A percentile compares a stretch with the other conserved stretches of the same genome.
Evolutionary conservation across 1,140 invertebrate genomes (phyloP).

Genomic region (Drosophila jambulina): DNA sequence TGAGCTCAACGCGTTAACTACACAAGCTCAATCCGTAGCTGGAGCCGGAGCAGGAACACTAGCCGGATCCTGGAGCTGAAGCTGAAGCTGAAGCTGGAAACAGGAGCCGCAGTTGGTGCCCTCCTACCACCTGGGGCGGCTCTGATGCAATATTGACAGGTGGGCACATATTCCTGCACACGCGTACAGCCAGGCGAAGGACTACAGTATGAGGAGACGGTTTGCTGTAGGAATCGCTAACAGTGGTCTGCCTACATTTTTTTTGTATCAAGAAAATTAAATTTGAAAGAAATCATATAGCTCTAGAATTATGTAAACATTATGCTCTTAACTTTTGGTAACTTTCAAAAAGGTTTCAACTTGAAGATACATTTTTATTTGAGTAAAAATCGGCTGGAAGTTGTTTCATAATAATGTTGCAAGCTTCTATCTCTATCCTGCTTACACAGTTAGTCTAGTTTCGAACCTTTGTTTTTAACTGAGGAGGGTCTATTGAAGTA

Average conservation of each 20-base stretch:
- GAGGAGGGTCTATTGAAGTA: no score
- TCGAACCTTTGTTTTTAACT: not conserved
- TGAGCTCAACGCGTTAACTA: constrained; percentile 75
- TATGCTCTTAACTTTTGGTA: not conserved
- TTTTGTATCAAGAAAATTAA: not conserved
- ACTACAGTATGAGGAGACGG: constrained; percentile 12
- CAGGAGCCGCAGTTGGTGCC: constrained; percentile 21
- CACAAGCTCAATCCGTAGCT: constrained; percentile 40
- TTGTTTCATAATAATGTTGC: not conserved
- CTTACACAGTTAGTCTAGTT: not conserved
- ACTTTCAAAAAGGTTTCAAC: no score
- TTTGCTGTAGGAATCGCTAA: constrained; percentile 21
- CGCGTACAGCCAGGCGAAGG: constrained; percentile 22
- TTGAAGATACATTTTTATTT: not conserved
- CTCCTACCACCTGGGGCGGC: constrained; percentile 66
- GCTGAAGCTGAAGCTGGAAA: constrained; percentile 13
- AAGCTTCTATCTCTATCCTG: not conserved
- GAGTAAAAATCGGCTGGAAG: no score
- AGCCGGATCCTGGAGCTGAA: constrained; percentile 18
- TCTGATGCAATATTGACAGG: constrained; percentile 81
- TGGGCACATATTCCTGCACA: constrained; percentile 52
- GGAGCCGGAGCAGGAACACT: constrained; percentile 22
- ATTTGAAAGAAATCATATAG: no score
- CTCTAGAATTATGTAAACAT: not conserved
- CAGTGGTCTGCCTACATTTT: not conserved